Conservation (phyloP, 2,888 invertebrate species). For the Gryllus longicercus region DNA sequence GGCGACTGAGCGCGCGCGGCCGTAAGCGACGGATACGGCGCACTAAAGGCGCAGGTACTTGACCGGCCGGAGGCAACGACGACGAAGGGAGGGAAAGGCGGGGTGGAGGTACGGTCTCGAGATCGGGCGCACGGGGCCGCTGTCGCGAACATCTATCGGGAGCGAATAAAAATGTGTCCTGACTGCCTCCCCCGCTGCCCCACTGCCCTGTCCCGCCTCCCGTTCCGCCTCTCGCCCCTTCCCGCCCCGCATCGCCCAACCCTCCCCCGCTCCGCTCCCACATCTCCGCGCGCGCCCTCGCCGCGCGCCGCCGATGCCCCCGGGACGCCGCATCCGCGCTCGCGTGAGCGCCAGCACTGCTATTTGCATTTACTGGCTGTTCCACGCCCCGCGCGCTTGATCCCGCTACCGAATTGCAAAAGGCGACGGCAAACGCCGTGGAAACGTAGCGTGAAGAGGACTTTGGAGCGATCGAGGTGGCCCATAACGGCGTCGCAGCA, state of each 20-base stretch:
- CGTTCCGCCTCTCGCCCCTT: no score
- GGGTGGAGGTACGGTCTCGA: no score
- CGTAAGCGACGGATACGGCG: neutral
- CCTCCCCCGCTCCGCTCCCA: neutral
- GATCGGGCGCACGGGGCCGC: neutral
- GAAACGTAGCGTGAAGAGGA: no score
- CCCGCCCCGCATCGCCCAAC: no score
- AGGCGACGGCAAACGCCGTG: neutral
- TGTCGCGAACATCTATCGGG: neutral
- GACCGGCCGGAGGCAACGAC: constrained; percentile 2
- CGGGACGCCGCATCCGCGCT: neutral
- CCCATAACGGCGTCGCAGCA: no score
- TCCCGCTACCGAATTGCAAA: neutral
- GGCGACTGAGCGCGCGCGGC: neutral
- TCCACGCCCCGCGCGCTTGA: neutral
- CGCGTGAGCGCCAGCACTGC: neutral
- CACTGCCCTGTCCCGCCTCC: no score
- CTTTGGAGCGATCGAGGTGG: no score
- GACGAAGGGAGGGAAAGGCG: neutral
- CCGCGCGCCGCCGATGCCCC: neutral
- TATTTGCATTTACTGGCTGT: constrained; percentile 17
- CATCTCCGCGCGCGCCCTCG: neutral
- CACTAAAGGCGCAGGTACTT: neutral
- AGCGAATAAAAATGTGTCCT: neutral
- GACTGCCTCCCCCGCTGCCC: no score